These are phyloP conservation scores for Leucozona laternaria DNA, from an alignment of 2,888 invertebrate species.

Conservation along the genomic window DNA sequence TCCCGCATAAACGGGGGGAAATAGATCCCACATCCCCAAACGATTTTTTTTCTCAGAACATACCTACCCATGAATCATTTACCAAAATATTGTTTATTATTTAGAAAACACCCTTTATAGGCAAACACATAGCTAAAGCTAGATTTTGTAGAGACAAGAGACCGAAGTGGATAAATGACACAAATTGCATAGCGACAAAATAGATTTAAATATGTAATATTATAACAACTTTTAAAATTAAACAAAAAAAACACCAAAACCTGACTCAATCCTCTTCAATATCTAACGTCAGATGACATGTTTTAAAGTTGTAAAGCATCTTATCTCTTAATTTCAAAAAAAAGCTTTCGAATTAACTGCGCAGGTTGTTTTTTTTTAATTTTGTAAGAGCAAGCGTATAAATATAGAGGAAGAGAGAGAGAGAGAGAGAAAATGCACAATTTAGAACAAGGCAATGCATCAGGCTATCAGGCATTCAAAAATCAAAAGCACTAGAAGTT, in stretches of 20 bases:
- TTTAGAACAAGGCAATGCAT: slow-evolving; percentile 32
- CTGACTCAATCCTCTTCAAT: background rate
- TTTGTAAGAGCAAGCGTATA: background rate
- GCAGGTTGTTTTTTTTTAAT: background rate
- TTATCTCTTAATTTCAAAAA: background rate
- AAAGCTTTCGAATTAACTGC: slow-evolving; percentile 6
- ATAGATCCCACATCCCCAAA: too few species aligned
- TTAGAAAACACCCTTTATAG: too few species aligned
- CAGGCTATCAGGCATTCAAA: slow-evolving; percentile 7
- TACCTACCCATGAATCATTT: too few species aligned
- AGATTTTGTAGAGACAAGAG: too few species aligned
- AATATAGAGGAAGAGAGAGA: background rate
- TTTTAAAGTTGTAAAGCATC: background rate
- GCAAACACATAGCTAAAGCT: too few species aligned
- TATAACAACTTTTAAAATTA: background rate
- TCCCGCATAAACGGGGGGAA: too few species aligned
- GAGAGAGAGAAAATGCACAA: slow-evolving; percentile 23
- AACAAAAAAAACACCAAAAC: background rate
- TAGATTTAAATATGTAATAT: too few species aligned
- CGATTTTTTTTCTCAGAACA: too few species aligned
- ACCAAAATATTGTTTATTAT: too few species aligned
- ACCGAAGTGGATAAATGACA: too few species aligned
- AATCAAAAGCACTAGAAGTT: background rate
- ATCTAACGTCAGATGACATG: background rate
- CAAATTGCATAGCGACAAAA: too few species aligned